Base-by-base conservation (phyloP, 2,113 vertebrate genomes). In the Osmerus eperlanus region DNA sequence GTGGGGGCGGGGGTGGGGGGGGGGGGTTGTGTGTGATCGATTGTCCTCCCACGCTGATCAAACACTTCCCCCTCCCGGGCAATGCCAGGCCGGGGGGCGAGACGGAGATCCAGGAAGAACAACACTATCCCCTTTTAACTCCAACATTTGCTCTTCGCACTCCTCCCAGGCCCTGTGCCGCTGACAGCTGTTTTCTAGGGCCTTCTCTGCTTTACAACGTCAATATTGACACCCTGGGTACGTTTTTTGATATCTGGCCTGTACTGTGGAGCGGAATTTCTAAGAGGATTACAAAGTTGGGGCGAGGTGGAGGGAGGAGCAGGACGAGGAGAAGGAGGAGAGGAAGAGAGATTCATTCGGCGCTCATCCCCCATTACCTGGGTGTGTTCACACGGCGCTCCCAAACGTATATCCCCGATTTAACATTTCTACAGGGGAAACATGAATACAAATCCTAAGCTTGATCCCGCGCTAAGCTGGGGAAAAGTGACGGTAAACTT, bases 211-310 rank as follows among this genome's bases (percentile, higher is more conserved):
- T 29, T 71, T 71, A 25, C 75, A 59, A 32, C 65, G 71, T 72
- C 75, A 70, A 72, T 82, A 84, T 85, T 80, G 81, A 85, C 66
- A 21, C 81, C 58, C 77, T 63, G 6, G 6, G 71, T 60, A 63
- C 54, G 2, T 23, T 23, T 18, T 58, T 67, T 70, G n/a, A 71
- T 75, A 56, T 36, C 52, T 32, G 19, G 41, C 67, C 64, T 3
- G 29, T 65, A 72, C 36, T 29, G n/a, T 2, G 62, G 72, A 58
- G 6, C 64, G 65, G 74, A 83, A 78, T 23, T 23, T 70, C 74
- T 80, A 85, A 86, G 76, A 80, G 64, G 78, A 78, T 81, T 67
- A 73, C 59, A 65, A 81, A 72, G 78, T 75, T 71, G 53, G 59
- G 66, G 36, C 13, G 72, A 67, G 69, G 53, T 65, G 47, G 36